Percentiles rank a stretch among this genome's conserved stretches.
phyloP scores from a whole-genome alignment of 2,113 vertebrate species.

The Ophiodon elongatus region DNA sequence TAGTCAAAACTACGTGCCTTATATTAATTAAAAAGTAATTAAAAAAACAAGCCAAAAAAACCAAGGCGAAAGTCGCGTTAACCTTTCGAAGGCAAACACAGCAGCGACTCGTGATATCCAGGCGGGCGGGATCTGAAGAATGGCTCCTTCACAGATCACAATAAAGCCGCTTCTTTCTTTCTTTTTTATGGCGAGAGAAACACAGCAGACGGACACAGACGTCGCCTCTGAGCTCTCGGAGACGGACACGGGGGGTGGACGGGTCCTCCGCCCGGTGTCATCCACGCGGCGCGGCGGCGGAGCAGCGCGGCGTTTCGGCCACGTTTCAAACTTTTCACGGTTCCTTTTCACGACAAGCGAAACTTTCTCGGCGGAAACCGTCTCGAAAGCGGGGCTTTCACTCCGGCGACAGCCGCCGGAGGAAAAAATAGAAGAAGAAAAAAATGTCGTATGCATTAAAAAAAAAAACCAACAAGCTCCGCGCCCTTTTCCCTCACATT shows the following conservation, averaged over 20 bases:
- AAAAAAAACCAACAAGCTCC: conserved; percentile 30
- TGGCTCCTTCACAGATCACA: conserved; percentile 42
- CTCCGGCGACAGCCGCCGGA: not conserved
- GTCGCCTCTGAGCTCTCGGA: not conserved
- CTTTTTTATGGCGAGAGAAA: not conserved
- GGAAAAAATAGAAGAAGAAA: too few relatives aligned
- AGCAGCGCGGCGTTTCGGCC: conserved; percentile 67
- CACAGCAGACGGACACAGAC: not conserved
- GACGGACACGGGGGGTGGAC: not conserved
- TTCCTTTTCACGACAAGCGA: conserved; percentile 62
- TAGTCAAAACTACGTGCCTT: not conserved
- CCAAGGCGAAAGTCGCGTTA: conserved; percentile 42
- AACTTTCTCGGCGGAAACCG: conserved; percentile 72
- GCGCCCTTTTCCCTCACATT: conserved; percentile 69
- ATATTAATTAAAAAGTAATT: too few relatives aligned
- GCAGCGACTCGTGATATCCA: conserved; percentile 71
- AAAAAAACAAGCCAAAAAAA: conserved; percentile 1
- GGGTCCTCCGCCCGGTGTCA: not conserved
- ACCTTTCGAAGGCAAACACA: conserved; percentile 55
- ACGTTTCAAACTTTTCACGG: conserved; percentile 86
- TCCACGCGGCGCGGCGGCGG: conserved; percentile 53
- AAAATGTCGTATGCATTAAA: conserved; percentile 5
- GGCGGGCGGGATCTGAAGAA: conserved; percentile 68
- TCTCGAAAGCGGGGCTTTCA: conserved; percentile 1
- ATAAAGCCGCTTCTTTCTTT: conserved; percentile 30